Conservation (phyloP, 2,797 vertebrate genomes). For the Anableps anableps region DNA sequence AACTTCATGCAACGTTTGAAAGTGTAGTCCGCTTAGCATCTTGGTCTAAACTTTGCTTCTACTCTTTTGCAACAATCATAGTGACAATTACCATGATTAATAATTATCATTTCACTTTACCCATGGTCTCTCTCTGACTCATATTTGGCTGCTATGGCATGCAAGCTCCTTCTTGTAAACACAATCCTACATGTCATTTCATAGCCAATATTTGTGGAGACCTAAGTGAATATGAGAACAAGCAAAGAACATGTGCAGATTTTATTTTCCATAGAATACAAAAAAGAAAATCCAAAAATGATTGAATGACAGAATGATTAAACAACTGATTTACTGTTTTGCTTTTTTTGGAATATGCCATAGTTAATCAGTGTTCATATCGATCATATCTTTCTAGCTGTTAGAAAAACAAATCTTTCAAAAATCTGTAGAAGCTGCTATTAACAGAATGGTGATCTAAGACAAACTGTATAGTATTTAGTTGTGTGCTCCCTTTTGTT, state of each 20-base stretch:
- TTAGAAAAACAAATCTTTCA: slow-evolving; percentile 72
- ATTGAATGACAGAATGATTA: slow-evolving; percentile 46
- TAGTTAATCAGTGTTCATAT: slow-evolving; percentile 88
- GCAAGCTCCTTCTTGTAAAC: slow-evolving; percentile 60
- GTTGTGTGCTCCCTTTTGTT: slow-evolving; percentile 69
- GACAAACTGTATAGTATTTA: slow-evolving; percentile 71
- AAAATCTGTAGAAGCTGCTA: slow-evolving; percentile 88
- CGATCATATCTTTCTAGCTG: slow-evolving; percentile 89
- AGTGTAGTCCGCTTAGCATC: slow-evolving; percentile 68
- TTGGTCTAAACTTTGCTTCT: slow-evolving; percentile 66
- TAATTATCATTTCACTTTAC: slow-evolving; percentile 50
- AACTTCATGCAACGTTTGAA: slow-evolving; percentile 58
- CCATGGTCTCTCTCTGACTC: slow-evolving; percentile 48
- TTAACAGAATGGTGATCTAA: slow-evolving; percentile 81
- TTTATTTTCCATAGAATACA: slow-evolving; percentile 67
- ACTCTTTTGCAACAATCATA: slow-evolving; percentile 45
- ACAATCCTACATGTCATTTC: slow-evolving; percentile 39
- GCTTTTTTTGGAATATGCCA: slow-evolving; percentile 74
- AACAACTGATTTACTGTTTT: slow-evolving; percentile 37
- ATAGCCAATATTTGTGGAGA: slow-evolving; percentile 30
- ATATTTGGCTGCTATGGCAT: slow-evolving; percentile 62
- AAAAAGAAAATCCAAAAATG: slow-evolving; percentile 63
- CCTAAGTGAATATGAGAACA: slow-evolving; percentile 37
- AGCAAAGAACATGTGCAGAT: slow-evolving; percentile 46
- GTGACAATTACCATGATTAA: slow-evolving; percentile 39